phyloP scores from a whole-genome alignment of 2,113 vertebrate species.

The Suncus etruscus region DNA sequence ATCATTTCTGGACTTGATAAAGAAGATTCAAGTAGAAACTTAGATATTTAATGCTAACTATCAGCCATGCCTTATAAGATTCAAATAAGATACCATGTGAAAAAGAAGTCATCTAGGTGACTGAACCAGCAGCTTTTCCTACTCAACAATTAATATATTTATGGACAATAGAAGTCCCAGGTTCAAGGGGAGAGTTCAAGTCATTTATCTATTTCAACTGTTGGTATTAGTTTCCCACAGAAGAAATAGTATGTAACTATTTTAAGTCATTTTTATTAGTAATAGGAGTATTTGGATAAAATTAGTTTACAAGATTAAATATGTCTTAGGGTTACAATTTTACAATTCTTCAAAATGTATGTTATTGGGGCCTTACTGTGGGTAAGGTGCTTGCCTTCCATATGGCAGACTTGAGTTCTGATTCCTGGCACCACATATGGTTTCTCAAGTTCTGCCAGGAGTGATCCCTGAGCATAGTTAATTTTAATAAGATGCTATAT shows the following conservation, averaged over 20 bases:
- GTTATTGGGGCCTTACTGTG: too few species aligned
- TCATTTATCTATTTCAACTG: slow-evolving; percentile 32
- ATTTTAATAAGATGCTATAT: slow-evolving; percentile 15
- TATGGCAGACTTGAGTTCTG: too few species aligned
- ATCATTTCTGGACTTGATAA: neutral
- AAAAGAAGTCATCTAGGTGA: neutral
- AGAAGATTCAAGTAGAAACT: slow-evolving; percentile 14
- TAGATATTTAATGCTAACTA: slow-evolving; percentile 4
- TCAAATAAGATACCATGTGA: neutral
- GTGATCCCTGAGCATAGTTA: neutral
- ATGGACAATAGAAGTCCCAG: neutral
- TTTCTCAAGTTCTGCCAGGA: too few species aligned
- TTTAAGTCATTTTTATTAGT: too few species aligned
- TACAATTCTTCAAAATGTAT: too few species aligned
- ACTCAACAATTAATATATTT: neutral
- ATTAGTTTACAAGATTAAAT: neutral
- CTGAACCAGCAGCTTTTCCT: neutral
- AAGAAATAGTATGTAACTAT: too few species aligned
- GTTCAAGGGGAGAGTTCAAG: neutral
- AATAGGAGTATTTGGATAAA: too few species aligned
- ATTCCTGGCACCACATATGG: too few species aligned
- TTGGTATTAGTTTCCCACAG: neutral
- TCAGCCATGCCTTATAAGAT: neutral
- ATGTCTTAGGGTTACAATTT: too few species aligned
- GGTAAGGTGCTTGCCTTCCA: too few species aligned